Evolutionary conservation across 2,888 invertebrate genomes (phyloP).

Genomic region (Philaethria dido): DNA sequence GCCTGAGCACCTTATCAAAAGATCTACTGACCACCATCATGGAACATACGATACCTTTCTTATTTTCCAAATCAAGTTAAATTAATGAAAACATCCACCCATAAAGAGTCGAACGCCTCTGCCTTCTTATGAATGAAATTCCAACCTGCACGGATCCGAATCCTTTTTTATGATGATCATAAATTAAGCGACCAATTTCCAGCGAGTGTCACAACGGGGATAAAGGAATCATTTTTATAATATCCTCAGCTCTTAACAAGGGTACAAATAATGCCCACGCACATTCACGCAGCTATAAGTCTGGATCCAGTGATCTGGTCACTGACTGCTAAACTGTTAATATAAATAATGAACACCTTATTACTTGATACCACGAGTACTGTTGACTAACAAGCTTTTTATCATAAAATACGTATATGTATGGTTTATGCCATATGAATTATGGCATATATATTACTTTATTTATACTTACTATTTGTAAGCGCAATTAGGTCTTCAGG

Average conservation of each 20-base stretch:
- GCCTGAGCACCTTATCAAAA: constrained; percentile 65
- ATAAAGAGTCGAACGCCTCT: constrained; percentile 83
- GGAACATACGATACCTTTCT: constrained; percentile 70
- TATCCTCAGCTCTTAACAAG: constrained; percentile 83
- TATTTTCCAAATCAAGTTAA: constrained; percentile 73
- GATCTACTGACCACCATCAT: constrained; percentile 62
- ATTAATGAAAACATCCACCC: constrained; percentile 83
- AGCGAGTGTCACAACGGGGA: constrained; percentile 81
- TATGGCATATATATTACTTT: constrained; percentile 32
- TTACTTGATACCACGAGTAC: constrained; percentile 72
- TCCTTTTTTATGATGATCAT: constrained; percentile 82
- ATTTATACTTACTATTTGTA: neutral
- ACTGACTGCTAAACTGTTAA: constrained; percentile 83
- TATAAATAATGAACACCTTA: constrained; percentile 84
- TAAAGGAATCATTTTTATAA: constrained; percentile 84
- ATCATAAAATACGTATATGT: constrained; percentile 65
- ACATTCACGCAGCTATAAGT: constrained; percentile 81
- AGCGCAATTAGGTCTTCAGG: no score
- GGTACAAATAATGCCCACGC: constrained; percentile 83
- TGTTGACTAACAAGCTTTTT: constrained; percentile 79
- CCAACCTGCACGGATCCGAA: constrained; percentile 77
- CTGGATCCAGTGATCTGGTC: constrained; percentile 71
- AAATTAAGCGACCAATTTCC: constrained; percentile 82
- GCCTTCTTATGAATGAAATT: constrained; percentile 85
- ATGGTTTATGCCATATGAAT: constrained; percentile 50